Conservation (phyloP, 2,113 vertebrate species). For the Neomonachus schauinslandi region DNA sequence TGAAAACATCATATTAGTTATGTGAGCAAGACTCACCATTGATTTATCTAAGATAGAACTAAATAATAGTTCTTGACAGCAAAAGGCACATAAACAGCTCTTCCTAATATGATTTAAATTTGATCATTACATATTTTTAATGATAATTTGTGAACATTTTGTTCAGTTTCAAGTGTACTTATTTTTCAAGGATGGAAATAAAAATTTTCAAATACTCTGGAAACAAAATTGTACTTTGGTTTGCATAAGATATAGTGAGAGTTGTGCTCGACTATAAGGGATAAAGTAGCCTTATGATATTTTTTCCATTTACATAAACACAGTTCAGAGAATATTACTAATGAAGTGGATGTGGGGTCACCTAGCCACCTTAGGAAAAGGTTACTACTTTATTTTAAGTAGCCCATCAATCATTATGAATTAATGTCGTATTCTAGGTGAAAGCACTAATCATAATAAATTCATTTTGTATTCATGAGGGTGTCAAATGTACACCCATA, state of each 20-base stretch:
- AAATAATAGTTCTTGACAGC: conserved; percentile 48
- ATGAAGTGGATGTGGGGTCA: conserved; percentile 74
- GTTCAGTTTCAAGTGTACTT: conserved; percentile 28
- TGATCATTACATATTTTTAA: conserved; percentile 58
- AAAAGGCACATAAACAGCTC: neutral
- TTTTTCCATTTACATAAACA: conserved; percentile 74
- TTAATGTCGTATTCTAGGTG: conserved; percentile 73
- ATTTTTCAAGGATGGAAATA: conserved; percentile 61
- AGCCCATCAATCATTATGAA: conserved; percentile 76
- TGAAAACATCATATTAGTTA: conserved; percentile 36
- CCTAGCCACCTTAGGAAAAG: conserved; percentile 74
- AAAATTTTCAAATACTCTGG: conserved; percentile 30
- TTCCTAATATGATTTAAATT: conserved; percentile 57
- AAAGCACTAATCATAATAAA: conserved; percentile 81
- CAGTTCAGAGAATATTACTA: conserved; percentile 62
- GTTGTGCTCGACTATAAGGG: conserved; percentile 35
- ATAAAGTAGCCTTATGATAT: conserved; percentile 57
- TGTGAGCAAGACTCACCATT: neutral
- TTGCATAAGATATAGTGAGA: neutral
- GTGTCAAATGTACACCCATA: conserved; percentile 73
- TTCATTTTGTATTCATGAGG: conserved; percentile 77
- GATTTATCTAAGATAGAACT: conserved; percentile 61
- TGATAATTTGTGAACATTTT: conserved; percentile 52
- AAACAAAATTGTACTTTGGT: conserved; percentile 47
- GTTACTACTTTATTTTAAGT: conserved; percentile 77